These are phyloP conservation scores for Eulacestoma nigropectus DNA, from an alignment of 2,113 vertebrate genomes.

Conservation along the genomic window DNA sequence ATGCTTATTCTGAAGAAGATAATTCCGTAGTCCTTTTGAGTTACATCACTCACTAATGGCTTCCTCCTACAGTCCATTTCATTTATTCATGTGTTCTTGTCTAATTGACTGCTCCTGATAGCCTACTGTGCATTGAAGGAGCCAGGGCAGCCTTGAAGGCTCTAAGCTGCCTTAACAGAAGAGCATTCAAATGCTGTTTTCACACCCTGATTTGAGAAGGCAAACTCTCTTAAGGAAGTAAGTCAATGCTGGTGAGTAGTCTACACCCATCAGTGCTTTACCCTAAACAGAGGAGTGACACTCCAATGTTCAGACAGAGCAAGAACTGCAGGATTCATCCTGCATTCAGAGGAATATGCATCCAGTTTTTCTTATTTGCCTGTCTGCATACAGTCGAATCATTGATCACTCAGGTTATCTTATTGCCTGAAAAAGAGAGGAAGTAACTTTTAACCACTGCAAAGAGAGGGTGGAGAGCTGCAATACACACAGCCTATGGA, in stretches of 20 bases:
- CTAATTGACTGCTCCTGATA: not conserved
- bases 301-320: not conserved
- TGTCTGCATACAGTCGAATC: not conserved
- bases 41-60: not conserved
- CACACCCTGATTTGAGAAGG: not conserved
- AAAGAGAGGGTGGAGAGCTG: not conserved
- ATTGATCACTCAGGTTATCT: not conserved
- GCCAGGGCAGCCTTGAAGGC: not conserved
- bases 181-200: not conserved
- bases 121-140: not conserved
- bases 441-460: not conserved
- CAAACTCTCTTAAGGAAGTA: not conserved
- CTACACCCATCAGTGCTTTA: not conserved
- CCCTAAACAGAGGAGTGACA: not conserved
- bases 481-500: accelerated
- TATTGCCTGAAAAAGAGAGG: not conserved
- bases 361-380: not conserved
- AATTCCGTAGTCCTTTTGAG: not conserved
- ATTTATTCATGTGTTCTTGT: not conserved
- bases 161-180: not conserved
- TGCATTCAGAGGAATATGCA: not conserved
- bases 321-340: not conserved
- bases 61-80: not conserved
- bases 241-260: not conserved
- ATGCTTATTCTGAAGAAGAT: not conserved